A percentile compares a stretch with the other conserved stretches of the same genome.
These are phyloP conservation scores for Papilio protenor DNA, from an alignment of 2,888 invertebrate species.

Conservation along the genomic window DNA sequence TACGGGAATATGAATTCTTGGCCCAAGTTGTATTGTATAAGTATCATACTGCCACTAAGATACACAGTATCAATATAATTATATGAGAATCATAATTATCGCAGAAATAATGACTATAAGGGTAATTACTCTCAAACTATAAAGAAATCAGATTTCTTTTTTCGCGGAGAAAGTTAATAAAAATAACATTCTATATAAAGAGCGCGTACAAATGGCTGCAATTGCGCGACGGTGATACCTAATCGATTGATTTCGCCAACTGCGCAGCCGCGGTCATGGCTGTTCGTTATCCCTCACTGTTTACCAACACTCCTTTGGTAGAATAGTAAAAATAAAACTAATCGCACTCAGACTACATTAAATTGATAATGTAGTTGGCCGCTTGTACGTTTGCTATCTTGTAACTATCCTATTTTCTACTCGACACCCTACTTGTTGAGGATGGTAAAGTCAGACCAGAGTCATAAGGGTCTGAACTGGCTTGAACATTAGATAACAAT, in stretches of 20 bases:
- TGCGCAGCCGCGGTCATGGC: slow-evolving; percentile 40
- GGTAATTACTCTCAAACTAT: not conserved
- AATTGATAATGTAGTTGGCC: no score
- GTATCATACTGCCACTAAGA: not conserved
- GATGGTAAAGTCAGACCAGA: not conserved
- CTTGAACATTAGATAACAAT: not conserved
- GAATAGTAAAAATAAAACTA: not conserved
- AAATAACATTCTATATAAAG: slow-evolving; percentile 25
- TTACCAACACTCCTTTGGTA: slow-evolving; percentile 5
- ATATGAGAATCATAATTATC: not conserved
- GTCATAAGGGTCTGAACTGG: not conserved
- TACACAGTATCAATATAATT: not conserved
- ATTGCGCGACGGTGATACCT: slow-evolving; percentile 31
- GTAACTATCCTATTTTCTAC: no score
- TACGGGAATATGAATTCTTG: no score
- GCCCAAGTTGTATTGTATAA: no score
- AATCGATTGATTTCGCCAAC: slow-evolving; percentile 43
- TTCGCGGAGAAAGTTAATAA: slow-evolving; percentile 28
- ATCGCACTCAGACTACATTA: not conserved
- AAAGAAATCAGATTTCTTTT: slow-evolving; percentile 26
- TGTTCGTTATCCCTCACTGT: slow-evolving; percentile 21
- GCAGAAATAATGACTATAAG: slow-evolving; percentile 6
- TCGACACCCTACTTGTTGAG: not conserved
- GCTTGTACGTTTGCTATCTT: not conserved
- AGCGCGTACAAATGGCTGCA: slow-evolving; percentile 23